These are phyloP conservation scores for Mesaphorura yosii DNA, from an alignment of 1,140 invertebrate genomes.

Conservation along the genomic window DNA sequence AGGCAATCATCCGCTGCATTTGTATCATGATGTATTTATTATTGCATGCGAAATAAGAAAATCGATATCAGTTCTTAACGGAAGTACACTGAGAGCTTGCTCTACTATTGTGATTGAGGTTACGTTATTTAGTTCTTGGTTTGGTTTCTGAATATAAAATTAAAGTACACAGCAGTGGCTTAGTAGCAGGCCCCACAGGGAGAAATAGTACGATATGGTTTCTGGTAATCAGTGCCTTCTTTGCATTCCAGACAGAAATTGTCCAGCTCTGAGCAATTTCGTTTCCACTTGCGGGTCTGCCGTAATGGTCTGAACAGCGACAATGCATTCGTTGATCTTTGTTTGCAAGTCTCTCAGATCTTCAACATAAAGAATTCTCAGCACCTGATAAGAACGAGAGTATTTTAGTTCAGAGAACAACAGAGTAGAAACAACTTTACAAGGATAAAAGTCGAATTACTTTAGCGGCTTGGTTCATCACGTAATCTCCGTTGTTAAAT, in stretches of 20 bases:
- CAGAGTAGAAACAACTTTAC: background rate
- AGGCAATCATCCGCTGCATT: too few relatives aligned
- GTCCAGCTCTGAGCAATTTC: constrained; percentile 82
- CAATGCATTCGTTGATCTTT: constrained; percentile 85
- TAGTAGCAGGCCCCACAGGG: too few relatives aligned
- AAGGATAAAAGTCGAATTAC: constrained; percentile 6
- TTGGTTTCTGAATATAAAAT: too few relatives aligned
- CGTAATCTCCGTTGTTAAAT: constrained; percentile 55
- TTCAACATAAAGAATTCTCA: constrained; percentile 79
- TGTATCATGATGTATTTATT: too few relatives aligned
- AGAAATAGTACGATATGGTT: too few relatives aligned
- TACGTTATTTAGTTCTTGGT: too few relatives aligned
- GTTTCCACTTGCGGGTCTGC: constrained; percentile 96
- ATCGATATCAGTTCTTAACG: too few relatives aligned
- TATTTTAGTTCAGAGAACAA: background rate
- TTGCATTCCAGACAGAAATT: constrained; percentile 35
- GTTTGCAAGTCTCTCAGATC: constrained; percentile 85
- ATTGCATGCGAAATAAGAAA: too few relatives aligned
- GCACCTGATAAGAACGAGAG: constrained; percentile 39
- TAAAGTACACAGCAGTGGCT: too few relatives aligned
- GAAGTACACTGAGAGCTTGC: too few relatives aligned
- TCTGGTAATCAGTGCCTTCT: too few relatives aligned
- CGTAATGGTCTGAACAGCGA: constrained; percentile 79
- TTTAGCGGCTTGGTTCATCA: constrained; percentile 63
- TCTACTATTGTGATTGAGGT: too few relatives aligned